Evolutionary conservation across 2,797 vertebrate species (phyloP), one percentile per base, ranked within the genome.

Genomic region (Valencia hispanica): DNA sequence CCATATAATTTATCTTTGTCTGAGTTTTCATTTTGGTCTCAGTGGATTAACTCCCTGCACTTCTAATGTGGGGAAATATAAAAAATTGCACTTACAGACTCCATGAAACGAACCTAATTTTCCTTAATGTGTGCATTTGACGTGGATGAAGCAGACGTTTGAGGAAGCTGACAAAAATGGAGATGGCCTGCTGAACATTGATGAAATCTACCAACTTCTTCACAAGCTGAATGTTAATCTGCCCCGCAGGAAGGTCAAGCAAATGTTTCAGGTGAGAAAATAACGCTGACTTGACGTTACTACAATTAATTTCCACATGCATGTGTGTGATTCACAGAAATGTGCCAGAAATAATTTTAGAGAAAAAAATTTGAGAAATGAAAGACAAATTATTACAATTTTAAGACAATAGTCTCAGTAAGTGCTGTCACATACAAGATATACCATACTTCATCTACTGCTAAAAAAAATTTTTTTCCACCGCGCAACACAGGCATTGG

Each of bases 141-240:
- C 93, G 80, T 99, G 98, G 98, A 96, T 99, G 93, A 99, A 98
- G 81, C 98, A 99, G 93, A 99, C 98, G 4, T 99, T 99, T 66
- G 96, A 99, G 91, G 98, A 99, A 85, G 98, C 98, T 0, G 98
- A 99, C 92, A 99, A 97, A 93, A 99, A 99, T 0, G 97, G 98
- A 0, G 98, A 99, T 0, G 98, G 98, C 6, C 91, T 99, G 47
- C 87, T 99, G 85, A 99, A 97, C 90, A 99, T 99, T 1, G 98
- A 99, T 65, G 98, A 99, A 91, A 98, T 99, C 87, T 97, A 99
- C 91, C 98, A 99, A 84, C 86, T 99, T 84, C 97, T 99, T 91
- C 98, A 98, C 84, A 99, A 99, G 85, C 95, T 99, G 57, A 99
- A 99, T 10, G 97, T 99, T 39, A 98, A 97, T 86, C 93, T 99